Evolutionary conservation across 2,888 invertebrate genomes (phyloP), one percentile per base, ranked within the genome.

Genomic region (Pyrocoelia pectoralis): DNA sequence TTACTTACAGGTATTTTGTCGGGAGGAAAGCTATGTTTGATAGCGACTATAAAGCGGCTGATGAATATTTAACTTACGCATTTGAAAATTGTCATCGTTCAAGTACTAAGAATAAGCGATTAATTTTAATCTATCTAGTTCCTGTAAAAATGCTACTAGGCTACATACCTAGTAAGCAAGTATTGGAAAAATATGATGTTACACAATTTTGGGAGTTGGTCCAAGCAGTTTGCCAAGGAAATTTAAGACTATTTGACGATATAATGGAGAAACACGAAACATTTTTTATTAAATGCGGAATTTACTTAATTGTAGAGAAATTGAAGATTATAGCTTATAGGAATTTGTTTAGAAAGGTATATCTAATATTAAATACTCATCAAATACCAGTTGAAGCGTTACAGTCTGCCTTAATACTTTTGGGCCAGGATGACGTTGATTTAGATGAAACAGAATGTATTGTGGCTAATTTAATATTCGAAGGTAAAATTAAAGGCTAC

Each of bases 1-100:
- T 99, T 56, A 98, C 98, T 0, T 99, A 97, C 81, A 93, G 93
- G 77, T 98, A 98, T 81, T 98, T 96, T 82, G 95, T 97, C 13
- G 98, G 98, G 0, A 87, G 98, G 24, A 98, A 98, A 80, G 95
- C 97, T 1, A 98, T 99, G 95, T 99, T 98, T 79, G 98, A 99
- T 81, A 96, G 96, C 57, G 95, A 98, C 78, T 97, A 97, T 77
- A 91, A 91, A 79, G 87, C 89, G 81, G 98, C 98, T 15, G 97
- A 98, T 79, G 92, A 95, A 77, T 94, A 92, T 76, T 82, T 99
- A 15, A 90, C 94, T 0, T 99, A 91, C 81, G 97, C 98, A 0
- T 98, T 98, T 80, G 88, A 92, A 77, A 90, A 93, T 75, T 98
- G 98, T 74, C 95, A 95, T 71, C 86, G 84, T 65, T 85, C 86